Percentiles rank a stretch among this genome's conserved stretches.
Evolutionary conservation across 2,797 vertebrate species (phyloP).

Genomic region (Graptemys geographica): DNA sequence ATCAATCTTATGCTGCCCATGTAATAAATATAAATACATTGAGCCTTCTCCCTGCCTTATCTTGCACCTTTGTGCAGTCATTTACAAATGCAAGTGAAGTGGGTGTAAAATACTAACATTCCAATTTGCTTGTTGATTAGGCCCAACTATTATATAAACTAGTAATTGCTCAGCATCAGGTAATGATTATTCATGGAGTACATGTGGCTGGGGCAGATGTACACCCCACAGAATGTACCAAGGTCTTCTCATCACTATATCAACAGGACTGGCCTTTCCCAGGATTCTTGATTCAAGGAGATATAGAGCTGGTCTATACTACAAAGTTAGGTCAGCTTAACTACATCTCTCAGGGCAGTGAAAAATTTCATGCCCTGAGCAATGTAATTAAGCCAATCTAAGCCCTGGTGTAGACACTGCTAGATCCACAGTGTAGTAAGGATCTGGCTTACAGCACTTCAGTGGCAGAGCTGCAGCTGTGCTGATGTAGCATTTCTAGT

Average conservation of each 20-base stretch:
- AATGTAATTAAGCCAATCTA: background rate
- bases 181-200: background rate
- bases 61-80: rapidly evolving
- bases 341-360: background rate
- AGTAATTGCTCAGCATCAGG: background rate
- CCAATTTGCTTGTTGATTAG: background rate
- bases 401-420: background rate
- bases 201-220: too few species aligned
- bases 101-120: background rate
- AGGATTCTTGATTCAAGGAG: background rate
- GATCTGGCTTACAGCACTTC: background rate
- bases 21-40: rapidly evolving
- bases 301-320: background rate
- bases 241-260: background rate
- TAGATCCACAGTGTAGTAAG: background rate
- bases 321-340: background rate
- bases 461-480: background rate
- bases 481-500: background rate
- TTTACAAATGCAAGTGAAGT: background rate
- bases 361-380: background rate
- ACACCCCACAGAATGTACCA: too few species aligned
- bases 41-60: rapidly evolving
- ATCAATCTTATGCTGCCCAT: background rate
- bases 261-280: background rate
- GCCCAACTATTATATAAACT: background rate